phyloP scores from a whole-genome alignment of 1,140 invertebrate species.

The Anoplophora glabripennis region DNA sequence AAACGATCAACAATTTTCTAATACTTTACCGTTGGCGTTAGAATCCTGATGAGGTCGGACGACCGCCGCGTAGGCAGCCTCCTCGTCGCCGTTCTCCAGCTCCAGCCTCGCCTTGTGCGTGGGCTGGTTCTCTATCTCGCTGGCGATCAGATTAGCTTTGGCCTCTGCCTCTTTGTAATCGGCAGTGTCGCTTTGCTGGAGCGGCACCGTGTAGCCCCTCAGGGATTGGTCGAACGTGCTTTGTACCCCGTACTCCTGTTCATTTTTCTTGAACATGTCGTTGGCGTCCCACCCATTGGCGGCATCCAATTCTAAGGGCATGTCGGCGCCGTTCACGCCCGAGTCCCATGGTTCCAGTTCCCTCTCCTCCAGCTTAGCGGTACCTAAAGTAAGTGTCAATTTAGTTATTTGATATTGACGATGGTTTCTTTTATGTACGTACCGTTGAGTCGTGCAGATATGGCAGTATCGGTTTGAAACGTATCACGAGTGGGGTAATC shows the following conservation, averaged over 20 bases:
- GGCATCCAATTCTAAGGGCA: conserved; percentile 63
- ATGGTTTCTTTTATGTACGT: too few relatives aligned
- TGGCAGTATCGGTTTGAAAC: conserved; percentile 76
- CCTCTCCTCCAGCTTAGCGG: conserved; percentile 59
- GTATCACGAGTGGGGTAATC: conserved; percentile 83
- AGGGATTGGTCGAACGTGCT: conserved; percentile 74
- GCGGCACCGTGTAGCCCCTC: conserved; percentile 85
- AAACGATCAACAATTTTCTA: too few relatives aligned
- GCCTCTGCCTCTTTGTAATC: conserved; percentile 81
- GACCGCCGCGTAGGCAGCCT: conserved; percentile 78
- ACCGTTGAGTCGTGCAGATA: conserved; percentile 64
- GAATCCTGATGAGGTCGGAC: conserved; percentile 50
- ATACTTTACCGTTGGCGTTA: conserved; percentile 23
- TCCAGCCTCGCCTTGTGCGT: conserved; percentile 76
- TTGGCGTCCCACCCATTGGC: conserved; percentile 91
- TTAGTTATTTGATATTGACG: too few relatives aligned
- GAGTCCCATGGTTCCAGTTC: conserved; percentile 87
- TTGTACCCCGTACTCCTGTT: conserved; percentile 79
- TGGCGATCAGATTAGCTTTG: conserved; percentile 82
- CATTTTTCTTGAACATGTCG: conserved; percentile 94
- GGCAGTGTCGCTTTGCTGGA: conserved; percentile 79
- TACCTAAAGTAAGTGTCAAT: not conserved
- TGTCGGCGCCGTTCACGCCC: conserved; percentile 58
- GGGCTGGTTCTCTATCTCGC: conserved; percentile 84
- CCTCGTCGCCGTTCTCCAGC: conserved; percentile 89